Evolutionary conservation across 2,888 invertebrate species (phyloP).

Genomic region (Lypha dubia): DNA sequence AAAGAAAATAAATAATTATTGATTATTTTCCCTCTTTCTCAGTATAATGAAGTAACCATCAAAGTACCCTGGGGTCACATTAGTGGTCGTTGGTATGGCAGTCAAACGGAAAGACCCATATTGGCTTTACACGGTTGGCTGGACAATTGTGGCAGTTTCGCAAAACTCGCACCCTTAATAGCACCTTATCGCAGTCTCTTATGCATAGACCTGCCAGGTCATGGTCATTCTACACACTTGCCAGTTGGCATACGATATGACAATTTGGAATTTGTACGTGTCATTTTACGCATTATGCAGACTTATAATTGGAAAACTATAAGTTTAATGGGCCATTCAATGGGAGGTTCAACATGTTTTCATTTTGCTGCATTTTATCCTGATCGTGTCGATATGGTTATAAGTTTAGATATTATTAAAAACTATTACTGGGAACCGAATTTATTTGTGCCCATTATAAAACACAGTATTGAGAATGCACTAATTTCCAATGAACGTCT

Average conservation of each 20-base stretch:
- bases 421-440: slow-evolving; percentile 74
- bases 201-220: slow-evolving; percentile 89
- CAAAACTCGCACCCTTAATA: slow-evolving; percentile 86
- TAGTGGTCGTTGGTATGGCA: slow-evolving; percentile 89
- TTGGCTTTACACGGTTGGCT: slow-evolving; percentile 91
- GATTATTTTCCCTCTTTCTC: not conserved
- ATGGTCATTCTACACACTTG: slow-evolving; percentile 88
- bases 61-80: slow-evolving; percentile 88
- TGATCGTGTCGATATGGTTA: slow-evolving; percentile 81
- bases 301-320: slow-evolving; percentile 88
- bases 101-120: slow-evolving; percentile 86
- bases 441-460: slow-evolving; percentile 77
- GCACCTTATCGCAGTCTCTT: slow-evolving; percentile 84
- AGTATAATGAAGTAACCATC: slow-evolving; percentile 87
- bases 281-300: slow-evolving; percentile 85
- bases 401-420: slow-evolving; percentile 80
- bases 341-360: slow-evolving; percentile 86
- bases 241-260: slow-evolving; percentile 85
- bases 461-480: slow-evolving; percentile 81
- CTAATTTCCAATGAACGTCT: slow-evolving; percentile 83
- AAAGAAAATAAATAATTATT: too few relatives aligned
- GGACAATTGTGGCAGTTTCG: slow-evolving; percentile 91
- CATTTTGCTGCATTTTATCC: slow-evolving; percentile 86
- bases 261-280: slow-evolving; percentile 82
- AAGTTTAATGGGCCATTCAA: slow-evolving; percentile 88